Conservation (phyloP, 2,113 vertebrate species). For the Hassar affinis region DNA sequence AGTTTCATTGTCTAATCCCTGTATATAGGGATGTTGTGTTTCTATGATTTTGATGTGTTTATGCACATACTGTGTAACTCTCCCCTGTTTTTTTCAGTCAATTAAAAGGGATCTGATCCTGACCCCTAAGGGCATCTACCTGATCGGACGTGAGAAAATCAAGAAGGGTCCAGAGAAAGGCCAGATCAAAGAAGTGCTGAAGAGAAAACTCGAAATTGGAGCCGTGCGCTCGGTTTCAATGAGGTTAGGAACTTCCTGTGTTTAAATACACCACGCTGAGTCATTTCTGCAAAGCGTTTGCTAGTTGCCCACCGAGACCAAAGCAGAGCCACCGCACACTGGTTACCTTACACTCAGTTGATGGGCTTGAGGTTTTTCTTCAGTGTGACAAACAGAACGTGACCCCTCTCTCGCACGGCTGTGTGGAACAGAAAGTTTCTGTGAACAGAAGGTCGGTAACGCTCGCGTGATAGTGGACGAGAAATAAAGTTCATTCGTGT, state of each 20-base stretch:
- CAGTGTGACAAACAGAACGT: conserved; percentile 1
- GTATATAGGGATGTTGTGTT: neutral
- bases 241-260: conserved; percentile 67
- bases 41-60: neutral
- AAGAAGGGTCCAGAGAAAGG: conserved; percentile 97
- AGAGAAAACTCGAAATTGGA: conserved; percentile 88
- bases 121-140: conserved; percentile 87
- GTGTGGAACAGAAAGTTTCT: neutral
- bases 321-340: neutral
- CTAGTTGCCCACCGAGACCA: neutral
- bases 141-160: conserved; percentile 93
- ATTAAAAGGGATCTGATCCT: conserved; percentile 95
- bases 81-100: conserved; percentile 67
- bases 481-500: neutral
- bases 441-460: neutral
- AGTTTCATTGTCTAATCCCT: too few species aligned
- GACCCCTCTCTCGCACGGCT: neutral
- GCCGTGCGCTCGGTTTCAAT: conserved; percentile 79
- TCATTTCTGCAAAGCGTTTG: conserved; percentile 23
- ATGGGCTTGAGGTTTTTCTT: neutral
- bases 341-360: neutral
- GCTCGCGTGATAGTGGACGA: neutral
- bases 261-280: neutral
- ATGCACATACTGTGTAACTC: conserved; percentile 13
- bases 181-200: conserved; percentile 90